These are phyloP conservation scores for Dasysyrphus tricinctus DNA, from an alignment of 2,888 invertebrate genomes.

Conservation along the genomic window DNA sequence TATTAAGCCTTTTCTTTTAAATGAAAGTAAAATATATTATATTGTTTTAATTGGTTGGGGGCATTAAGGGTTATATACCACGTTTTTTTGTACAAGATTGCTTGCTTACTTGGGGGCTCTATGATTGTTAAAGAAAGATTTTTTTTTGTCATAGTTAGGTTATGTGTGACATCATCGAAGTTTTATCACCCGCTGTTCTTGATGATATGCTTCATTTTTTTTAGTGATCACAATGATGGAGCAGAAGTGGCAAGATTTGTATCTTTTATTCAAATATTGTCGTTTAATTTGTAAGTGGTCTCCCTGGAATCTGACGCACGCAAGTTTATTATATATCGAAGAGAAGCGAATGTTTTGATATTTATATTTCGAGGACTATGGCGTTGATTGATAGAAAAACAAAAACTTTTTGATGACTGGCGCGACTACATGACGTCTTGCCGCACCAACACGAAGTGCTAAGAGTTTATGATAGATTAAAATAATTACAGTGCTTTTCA, in stretches of 20 bases:
- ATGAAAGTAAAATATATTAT: slow-evolving; percentile 33
- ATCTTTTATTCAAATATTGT: slow-evolving; percentile 29
- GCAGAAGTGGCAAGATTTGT: slow-evolving; percentile 22
- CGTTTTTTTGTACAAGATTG: neutral
- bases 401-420: neutral
- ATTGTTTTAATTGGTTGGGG: slow-evolving; percentile 66
- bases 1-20: slow-evolving; percentile 62
- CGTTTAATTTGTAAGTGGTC: slow-evolving; percentile 35
- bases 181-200: slow-evolving; percentile 61
- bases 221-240: slow-evolving; percentile 50
- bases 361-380: neutral
- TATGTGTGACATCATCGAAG: slow-evolving; percentile 20
- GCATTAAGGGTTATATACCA: slow-evolving; percentile 44
- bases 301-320: slow-evolving; percentile 42
- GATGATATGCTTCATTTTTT: slow-evolving; percentile 35
- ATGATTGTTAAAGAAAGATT: neutral
- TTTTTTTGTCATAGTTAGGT: neutral
- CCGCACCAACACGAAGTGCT: neutral
- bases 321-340: slow-evolving; percentile 31
- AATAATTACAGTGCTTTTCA: neutral
- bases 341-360: slow-evolving; percentile 4
- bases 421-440: neutral
- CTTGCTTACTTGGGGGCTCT: slow-evolving; percentile 3
- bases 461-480: neutral
- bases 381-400: neutral